Conservation (phyloP, 2,888 invertebrate species). For the Dynastes maya region DNA sequence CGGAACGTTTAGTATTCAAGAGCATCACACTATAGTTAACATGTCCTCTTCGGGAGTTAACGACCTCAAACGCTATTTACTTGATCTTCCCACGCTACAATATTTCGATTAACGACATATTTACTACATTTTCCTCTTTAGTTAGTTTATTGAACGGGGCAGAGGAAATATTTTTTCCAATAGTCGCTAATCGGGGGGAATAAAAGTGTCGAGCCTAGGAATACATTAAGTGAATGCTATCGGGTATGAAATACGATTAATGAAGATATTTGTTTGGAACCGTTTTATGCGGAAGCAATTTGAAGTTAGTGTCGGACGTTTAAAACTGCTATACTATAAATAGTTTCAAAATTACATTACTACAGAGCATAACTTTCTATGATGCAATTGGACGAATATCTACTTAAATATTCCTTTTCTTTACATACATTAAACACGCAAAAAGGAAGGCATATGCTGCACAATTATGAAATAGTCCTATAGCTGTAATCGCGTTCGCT, state of each 20-base stretch:
- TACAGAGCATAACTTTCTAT: background rate
- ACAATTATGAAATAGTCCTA: background rate
- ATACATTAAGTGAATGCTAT: conserved; percentile 4
- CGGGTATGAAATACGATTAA: conserved; percentile 14
- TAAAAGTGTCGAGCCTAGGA: conserved; percentile 5
- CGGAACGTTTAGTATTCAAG: background rate
- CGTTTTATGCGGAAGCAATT: conserved; percentile 7
- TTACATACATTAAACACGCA: background rate
- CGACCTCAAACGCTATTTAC: conserved; percentile 12
- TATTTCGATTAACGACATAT: conserved; percentile 24
- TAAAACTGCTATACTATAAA: background rate
- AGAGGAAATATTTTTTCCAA: background rate
- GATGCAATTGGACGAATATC: background rate
- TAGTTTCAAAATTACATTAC: background rate
- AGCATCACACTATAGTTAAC: conserved; percentile 3
- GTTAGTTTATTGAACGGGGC: background rate
- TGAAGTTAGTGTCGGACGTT: background rate
- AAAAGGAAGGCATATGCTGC: background rate
- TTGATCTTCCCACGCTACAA: conserved; percentile 17
- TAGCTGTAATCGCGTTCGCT: background rate
- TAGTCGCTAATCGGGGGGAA: background rate
- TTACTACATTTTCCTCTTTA: conserved; percentile 18
- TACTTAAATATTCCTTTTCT: background rate
- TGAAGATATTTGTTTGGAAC: conserved; percentile 2
- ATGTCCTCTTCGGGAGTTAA: background rate